Percentiles rank a stretch among this genome's conserved stretches.
Evolutionary conservation across 2,888 invertebrate genomes (phyloP).

Genomic region (Yponomeuta malinellus): DNA sequence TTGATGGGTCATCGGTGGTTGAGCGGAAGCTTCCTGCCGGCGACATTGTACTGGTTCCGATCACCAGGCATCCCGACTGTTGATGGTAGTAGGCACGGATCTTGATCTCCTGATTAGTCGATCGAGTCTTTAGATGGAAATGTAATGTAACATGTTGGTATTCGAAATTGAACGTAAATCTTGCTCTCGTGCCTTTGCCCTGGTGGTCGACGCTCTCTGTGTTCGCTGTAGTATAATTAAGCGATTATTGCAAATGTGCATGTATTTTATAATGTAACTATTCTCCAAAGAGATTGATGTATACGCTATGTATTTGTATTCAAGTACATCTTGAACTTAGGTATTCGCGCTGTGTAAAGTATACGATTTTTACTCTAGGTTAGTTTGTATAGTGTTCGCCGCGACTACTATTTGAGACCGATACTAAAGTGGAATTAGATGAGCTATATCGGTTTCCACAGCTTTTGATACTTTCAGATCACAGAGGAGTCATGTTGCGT

Average conservation of each 20-base stretch:
- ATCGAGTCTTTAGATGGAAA: constrained; percentile 26
- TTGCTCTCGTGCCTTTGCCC: constrained; percentile 66
- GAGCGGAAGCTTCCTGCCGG: not conserved
- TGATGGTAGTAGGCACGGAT: constrained; percentile 56
- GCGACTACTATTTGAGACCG: constrained; percentile 24
- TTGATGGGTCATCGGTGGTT: not conserved
- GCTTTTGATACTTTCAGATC: not conserved
- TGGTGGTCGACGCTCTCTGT: constrained; percentile 48
- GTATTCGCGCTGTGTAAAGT: constrained; percentile 67
- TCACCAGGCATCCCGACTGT: constrained; percentile 49
- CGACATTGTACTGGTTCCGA: constrained; percentile 18
- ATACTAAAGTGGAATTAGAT: not conserved
- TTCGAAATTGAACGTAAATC: constrained; percentile 41
- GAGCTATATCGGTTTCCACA: not conserved
- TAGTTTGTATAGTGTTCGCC: constrained; percentile 40
- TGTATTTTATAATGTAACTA: constrained; percentile 35
- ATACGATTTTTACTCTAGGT: constrained; percentile 58
- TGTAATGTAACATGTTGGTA: constrained; percentile 32
- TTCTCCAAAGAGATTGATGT: constrained; percentile 67
- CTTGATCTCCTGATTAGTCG: constrained; percentile 41
- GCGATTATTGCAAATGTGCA: constrained; percentile 25
- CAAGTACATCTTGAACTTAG: constrained; percentile 43
- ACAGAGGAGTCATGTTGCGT: not conserved
- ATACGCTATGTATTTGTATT: constrained; percentile 45
- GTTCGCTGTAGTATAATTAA: constrained; percentile 36